Percentiles rank a stretch among this genome's conserved stretches.
Conservation (phyloP, 2,113 vertebrate genomes). For the Erpornis zantholeuca region DNA sequence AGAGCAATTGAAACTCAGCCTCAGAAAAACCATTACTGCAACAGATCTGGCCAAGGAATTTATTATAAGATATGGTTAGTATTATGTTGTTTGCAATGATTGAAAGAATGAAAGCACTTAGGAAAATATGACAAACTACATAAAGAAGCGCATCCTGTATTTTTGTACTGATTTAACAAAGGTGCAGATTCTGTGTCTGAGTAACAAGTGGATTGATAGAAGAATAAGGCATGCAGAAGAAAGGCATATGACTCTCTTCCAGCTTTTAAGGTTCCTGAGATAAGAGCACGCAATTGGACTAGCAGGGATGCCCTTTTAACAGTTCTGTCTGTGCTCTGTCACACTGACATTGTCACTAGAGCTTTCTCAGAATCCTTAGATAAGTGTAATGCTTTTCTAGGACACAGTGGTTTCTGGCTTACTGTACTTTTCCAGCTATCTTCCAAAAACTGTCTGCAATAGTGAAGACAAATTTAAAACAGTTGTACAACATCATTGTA, state of each 20-base stretch:
- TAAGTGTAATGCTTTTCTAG: conserved; percentile 30
- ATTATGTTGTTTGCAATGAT: neutral
- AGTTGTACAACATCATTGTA: neutral
- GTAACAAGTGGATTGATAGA: neutral
- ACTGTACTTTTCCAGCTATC: neutral
- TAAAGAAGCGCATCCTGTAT: neutral
- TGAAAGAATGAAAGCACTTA: neutral
- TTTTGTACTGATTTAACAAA: neutral
- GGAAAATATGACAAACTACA: neutral
- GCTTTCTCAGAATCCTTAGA: conserved; percentile 49
- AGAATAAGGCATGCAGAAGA: neutral
- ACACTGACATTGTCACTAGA: neutral
- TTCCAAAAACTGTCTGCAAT: neutral
- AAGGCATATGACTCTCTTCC: neutral
- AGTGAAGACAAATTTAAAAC: neutral
- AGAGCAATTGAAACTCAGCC: neutral
- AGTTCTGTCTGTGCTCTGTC: conserved; percentile 23
- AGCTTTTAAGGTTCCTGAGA: conserved; percentile 11
- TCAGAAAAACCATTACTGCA: neutral
- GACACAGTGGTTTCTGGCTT: neutral
- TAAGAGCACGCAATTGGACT: neutral
- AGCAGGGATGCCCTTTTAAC: conserved; percentile 4
- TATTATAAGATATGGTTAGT: neutral
- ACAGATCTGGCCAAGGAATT: neutral
- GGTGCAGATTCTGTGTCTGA: neutral